Conservation (phyloP, 2,888 invertebrate species). For the Ectobius pallidus region DNA sequence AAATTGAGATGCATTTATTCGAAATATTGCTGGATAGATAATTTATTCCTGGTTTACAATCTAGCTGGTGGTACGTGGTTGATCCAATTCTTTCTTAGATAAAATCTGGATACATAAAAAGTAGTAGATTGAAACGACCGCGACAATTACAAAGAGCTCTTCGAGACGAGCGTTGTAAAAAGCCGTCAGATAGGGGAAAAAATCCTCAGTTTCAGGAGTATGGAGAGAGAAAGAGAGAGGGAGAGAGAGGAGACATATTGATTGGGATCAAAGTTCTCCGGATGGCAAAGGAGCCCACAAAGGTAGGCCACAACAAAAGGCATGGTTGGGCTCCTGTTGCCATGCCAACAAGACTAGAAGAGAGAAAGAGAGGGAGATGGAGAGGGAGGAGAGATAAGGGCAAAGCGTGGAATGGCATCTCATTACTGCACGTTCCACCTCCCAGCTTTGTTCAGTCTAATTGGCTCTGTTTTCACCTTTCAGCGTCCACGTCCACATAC, state of each 20-base stretch:
- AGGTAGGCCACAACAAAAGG: constrained; percentile 43
- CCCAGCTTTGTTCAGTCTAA: constrained; percentile 37
- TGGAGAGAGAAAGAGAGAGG: constrained; percentile 8
- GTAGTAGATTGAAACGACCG: no score
- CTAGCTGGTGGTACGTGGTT: no score
- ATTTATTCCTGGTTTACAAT: no score
- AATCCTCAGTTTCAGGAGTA: neutral
- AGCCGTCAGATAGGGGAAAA: neutral
- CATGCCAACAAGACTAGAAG: constrained; percentile 19
- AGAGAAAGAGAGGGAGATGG: neutral
- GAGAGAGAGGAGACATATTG: constrained; percentile 39
- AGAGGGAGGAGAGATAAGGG: neutral
- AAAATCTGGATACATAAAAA: no score
- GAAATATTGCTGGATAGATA: no score
- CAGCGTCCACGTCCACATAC: neutral
- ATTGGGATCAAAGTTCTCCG: constrained; percentile 43
- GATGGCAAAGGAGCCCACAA: constrained; percentile 39
- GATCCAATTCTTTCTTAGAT: no score
- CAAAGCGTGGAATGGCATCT: constrained; percentile 35
- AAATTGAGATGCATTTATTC: no score
- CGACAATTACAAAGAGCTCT: no score
- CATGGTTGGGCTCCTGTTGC: constrained; percentile 20
- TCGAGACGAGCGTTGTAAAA: no score
- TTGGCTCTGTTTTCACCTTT: constrained; percentile 37
- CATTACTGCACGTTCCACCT: constrained; percentile 37